phyloP scores from a whole-genome alignment of 1,140 invertebrate species.

The Zaprionus tsacasi region DNA sequence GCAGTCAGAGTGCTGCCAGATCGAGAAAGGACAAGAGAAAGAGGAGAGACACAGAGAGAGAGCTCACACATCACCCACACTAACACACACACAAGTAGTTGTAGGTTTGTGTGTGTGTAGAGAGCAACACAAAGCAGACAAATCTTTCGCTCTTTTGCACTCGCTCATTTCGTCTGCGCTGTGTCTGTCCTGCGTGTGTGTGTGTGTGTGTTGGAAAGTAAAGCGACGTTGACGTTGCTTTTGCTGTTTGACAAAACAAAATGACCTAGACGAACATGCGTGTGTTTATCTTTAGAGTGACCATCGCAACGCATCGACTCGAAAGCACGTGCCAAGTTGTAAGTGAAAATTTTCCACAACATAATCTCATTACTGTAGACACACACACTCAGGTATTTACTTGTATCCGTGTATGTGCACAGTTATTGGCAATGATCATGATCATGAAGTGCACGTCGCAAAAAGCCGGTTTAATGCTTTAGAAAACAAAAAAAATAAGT shows the following conservation, averaged over 20 bases:
- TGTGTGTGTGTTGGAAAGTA: constrained; percentile 48
- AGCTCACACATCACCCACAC: background rate
- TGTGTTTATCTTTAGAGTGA: constrained; percentile 70
- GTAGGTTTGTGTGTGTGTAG: background rate
- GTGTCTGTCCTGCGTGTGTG: constrained; percentile 11
- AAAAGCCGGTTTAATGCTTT: constrained; percentile 59
- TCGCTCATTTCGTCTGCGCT: constrained; percentile 57
- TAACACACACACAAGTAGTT: background rate
- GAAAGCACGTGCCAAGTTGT: constrained; percentile 55
- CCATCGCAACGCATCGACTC: constrained; percentile 28
- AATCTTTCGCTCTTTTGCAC: constrained; percentile 64
- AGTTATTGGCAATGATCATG: constrained; percentile 64
- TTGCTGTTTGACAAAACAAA: constrained; percentile 49
- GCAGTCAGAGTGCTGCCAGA: constrained; percentile 4
- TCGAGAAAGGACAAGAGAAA: constrained; percentile 21
- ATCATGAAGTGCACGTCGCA: constrained; percentile 32
- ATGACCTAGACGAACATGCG: constrained; percentile 66
- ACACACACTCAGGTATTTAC: background rate
- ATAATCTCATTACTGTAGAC: constrained; percentile 19
- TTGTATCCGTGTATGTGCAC: background rate
- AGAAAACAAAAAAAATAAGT: background rate
- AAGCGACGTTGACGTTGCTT: constrained; percentile 20
- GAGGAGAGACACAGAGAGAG: constrained; percentile 27
- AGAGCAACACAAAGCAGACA: constrained; percentile 1
- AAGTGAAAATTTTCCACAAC: constrained; percentile 69